Evolutionary conservation across 2,797 vertebrate genomes (phyloP).

Genomic region (Tamandua tetradactyla): DNA sequence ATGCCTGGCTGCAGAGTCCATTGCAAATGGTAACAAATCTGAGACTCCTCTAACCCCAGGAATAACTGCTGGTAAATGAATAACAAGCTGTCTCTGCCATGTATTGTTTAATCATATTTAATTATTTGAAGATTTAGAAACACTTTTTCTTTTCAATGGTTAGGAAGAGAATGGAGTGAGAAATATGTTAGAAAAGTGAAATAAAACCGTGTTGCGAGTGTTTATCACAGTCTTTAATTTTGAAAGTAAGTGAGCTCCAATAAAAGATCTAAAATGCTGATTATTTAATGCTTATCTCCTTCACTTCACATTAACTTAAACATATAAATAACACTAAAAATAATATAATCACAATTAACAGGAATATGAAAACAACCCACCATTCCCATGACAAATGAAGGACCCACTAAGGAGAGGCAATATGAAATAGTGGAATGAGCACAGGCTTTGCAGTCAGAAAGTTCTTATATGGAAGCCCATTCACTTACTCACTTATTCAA

Average conservation of each 20-base stretch:
- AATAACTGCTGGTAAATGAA: not conserved
- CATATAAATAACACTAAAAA: not conserved
- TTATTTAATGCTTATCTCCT: not conserved
- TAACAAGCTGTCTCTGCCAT: not conserved
- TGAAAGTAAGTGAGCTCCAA: conserved; percentile 15
- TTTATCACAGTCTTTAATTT: not conserved
- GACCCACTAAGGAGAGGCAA: not conserved
- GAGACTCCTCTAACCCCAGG: not conserved
- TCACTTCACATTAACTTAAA: not conserved
- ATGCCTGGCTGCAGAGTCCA: not conserved
- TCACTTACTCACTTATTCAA: not conserved
- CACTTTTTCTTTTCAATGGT: not conserved
- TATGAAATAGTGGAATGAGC: not conserved
- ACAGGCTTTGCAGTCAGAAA: not conserved
- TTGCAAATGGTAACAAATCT: not conserved
- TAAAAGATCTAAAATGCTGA: not conserved
- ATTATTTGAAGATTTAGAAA: conserved; percentile 24
- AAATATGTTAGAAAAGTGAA: not conserved
- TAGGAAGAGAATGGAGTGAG: not conserved
- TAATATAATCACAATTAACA: not conserved
- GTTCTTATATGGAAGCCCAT: not conserved
- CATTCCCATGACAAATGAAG: not conserved
- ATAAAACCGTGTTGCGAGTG: not conserved
- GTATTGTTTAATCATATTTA: not conserved
- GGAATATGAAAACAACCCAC: not conserved